Evolutionary conservation across 2,888 invertebrate genomes (phyloP).

Genomic region (Cantharis rufa): DNA sequence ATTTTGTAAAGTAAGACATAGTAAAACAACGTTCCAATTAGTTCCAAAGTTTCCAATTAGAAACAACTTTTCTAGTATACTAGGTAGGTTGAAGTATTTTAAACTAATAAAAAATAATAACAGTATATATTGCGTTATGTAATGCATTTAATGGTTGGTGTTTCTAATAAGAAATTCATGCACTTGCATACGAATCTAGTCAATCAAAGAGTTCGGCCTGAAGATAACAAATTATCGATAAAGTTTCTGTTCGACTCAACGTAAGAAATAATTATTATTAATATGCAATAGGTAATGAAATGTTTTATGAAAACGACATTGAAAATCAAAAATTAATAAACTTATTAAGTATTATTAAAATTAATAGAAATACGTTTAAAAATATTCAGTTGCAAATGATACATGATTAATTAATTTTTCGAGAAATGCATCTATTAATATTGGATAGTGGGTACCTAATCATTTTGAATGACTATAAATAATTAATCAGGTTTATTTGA

Average conservation of each 20-base stretch:
- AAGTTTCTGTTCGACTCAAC: not conserved
- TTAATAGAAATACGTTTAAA: not conserved
- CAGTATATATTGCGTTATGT: not conserved
- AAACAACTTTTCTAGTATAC: not conserved
- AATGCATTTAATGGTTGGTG: not conserved
- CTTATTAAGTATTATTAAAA: not conserved
- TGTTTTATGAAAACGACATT: not conserved
- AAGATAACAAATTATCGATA: not conserved
- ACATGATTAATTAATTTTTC: not conserved
- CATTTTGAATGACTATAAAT: slow-evolving; percentile 4
- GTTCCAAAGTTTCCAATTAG: no score
- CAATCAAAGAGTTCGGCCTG: not conserved
- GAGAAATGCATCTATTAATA: not conserved
- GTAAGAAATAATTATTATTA: not conserved
- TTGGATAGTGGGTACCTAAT: not conserved
- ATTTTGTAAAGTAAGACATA: not conserved
- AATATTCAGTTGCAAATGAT: not conserved
- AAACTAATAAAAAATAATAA: not conserved
- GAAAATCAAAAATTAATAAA: not conserved
- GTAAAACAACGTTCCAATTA: not conserved
- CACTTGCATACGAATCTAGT: not conserved
- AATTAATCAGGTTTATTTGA: slow-evolving; percentile 20
- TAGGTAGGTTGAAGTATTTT: not conserved
- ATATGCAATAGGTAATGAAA: not conserved
- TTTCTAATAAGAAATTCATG: not conserved